Evolutionary conservation across 1,140 invertebrate genomes (phyloP).

Genomic region (Frieseomelitta varia): DNA sequence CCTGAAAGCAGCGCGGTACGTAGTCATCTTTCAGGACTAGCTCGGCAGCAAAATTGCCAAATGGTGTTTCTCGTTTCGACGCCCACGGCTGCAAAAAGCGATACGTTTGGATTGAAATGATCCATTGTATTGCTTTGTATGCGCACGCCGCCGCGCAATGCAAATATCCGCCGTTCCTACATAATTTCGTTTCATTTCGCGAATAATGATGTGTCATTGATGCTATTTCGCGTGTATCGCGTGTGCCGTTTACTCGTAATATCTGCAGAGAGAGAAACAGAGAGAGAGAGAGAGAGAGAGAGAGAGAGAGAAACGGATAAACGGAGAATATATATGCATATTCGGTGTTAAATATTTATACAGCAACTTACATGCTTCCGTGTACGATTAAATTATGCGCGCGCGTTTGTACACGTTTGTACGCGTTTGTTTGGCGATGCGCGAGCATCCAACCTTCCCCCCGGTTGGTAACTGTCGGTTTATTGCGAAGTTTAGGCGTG

Average conservation of each 20-base stretch:
- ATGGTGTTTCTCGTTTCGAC: slow-evolving; percentile 47
- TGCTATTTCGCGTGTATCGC: slow-evolving; percentile 30
- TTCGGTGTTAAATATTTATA: slow-evolving; percentile 25
- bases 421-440: neutral
- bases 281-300: too few relatives aligned
- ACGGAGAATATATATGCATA: neutral
- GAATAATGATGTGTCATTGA: slow-evolving; percentile 57
- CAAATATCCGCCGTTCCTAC: slow-evolving; percentile 1
- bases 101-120: slow-evolving; percentile 66
- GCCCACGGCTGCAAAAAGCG: slow-evolving; percentile 62
- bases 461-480: neutral
- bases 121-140: slow-evolving; percentile 62
- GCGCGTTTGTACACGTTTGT: neutral
- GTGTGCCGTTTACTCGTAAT: slow-evolving; percentile 1
- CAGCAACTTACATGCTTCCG: neutral
- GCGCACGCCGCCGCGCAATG: neutral
- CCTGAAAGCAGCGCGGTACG: slow-evolving; percentile 39
- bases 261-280: neutral
- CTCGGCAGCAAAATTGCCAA: slow-evolving; percentile 57
- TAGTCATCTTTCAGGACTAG: slow-evolving; percentile 61
- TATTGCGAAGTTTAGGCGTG: neutral
- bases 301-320: too few relatives aligned
- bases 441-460: too few relatives aligned
- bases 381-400: neutral
- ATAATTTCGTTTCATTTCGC: slow-evolving; percentile 52